Evolutionary conservation across 2,797 vertebrate genomes (phyloP).

Genomic region (Molossus molossus): DNA sequence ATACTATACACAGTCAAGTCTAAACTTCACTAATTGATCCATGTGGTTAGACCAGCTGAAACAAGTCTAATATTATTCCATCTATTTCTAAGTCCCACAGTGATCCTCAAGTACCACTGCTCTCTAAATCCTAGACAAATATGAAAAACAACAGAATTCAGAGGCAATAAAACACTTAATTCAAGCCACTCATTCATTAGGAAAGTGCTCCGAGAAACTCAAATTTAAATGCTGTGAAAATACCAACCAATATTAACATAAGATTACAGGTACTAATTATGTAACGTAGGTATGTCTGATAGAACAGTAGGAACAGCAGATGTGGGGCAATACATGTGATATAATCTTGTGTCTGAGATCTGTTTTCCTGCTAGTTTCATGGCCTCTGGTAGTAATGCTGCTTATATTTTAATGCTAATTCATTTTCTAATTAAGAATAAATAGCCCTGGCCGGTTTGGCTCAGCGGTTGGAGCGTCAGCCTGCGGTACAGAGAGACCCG

Average conservation of each 20-base stretch:
- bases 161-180: slow-evolving; percentile 54
- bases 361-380: neutral
- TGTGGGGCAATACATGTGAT: neutral
- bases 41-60: slow-evolving; percentile 15
- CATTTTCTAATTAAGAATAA: slow-evolving; percentile 55
- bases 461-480: no score
- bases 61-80: neutral
- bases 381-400: neutral
- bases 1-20: slow-evolving; percentile 10
- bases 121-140: slow-evolving; percentile 7
- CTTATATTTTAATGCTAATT: slow-evolving; percentile 32
- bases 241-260: neutral
- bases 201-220: slow-evolving; percentile 47
- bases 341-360: neutral
- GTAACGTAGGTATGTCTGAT: neutral
- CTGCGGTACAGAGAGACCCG: no score
- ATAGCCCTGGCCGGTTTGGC: neutral
- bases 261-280: slow-evolving; percentile 33
- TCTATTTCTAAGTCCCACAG: neutral
- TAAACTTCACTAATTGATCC: slow-evolving; percentile 56
- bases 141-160: slow-evolving; percentile 59
- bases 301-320: neutral
- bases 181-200: neutral
- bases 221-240: slow-evolving; percentile 52
- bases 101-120: neutral